phyloP scores from a whole-genome alignment of 2,797 vertebrate species.

The Pyrrhura leucotis region DNA sequence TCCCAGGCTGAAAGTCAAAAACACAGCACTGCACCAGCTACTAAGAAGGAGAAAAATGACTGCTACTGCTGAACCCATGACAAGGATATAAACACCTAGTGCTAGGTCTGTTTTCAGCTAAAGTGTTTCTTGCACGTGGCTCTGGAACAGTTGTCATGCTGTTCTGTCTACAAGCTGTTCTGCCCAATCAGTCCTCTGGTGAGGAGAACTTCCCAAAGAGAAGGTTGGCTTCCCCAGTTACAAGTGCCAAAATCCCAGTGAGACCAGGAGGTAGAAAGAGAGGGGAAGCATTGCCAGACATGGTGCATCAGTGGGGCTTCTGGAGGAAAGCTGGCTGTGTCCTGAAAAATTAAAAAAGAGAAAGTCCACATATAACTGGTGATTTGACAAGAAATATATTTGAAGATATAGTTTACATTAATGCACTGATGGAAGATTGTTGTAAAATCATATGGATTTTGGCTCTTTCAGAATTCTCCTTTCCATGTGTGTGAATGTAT shows the following conservation, averaged over 20 bases:
- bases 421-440: neutral
- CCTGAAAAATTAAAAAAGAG: constrained; percentile 8
- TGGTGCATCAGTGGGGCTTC: neutral
- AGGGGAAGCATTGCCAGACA: neutral
- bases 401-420: neutral
- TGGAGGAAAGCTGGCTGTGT: neutral
- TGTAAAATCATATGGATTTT: neutral
- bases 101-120: neutral
- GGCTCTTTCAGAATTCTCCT: neutral
- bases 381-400: neutral
- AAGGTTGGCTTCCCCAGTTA: neutral
- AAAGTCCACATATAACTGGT: neutral
- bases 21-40: too few species aligned
- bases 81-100: neutral
- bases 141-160: neutral
- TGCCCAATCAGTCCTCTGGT: neutral
- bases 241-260: neutral
- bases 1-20: too few species aligned
- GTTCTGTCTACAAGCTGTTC: neutral
- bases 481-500: neutral
- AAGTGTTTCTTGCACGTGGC: neutral
- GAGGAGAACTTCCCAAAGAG: neutral
- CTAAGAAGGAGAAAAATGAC: too few species aligned
- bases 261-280: neutral
- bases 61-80: too few species aligned